Conservation (phyloP, 2,113 vertebrate species). For the Zapornia atra region DNA sequence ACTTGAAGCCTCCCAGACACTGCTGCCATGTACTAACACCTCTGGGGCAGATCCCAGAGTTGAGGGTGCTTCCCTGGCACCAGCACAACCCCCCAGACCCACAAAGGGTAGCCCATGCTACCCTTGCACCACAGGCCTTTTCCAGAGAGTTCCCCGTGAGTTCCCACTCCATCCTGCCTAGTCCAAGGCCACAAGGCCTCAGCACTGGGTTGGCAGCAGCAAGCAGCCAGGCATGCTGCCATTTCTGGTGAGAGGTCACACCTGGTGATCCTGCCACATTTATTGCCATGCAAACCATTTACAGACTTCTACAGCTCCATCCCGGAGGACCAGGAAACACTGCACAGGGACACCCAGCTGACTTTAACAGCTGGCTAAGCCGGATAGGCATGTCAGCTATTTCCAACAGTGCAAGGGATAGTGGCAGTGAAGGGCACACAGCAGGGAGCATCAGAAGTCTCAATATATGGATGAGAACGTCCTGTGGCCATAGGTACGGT, state of each 20-base stretch:
- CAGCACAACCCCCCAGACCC: fast-evolving
- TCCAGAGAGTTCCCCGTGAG: not conserved
- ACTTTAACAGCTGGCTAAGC: not conserved
- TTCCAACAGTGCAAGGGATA: not conserved
- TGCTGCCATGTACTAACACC: not conserved
- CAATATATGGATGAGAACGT: not conserved
- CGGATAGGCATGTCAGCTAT: fast-evolving
- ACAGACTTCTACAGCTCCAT: not conserved
- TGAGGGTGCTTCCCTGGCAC: not conserved
- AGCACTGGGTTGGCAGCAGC: fast-evolving
- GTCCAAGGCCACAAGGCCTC: not conserved
- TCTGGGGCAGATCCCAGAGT: not conserved
- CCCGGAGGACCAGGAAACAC: not conserved
- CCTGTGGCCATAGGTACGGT: not conserved
- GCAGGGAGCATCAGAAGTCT: not conserved
- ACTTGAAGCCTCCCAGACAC: not conserved
- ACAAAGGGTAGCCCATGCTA: not conserved
- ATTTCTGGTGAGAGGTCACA: not conserved
- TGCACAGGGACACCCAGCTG: fast-evolving
- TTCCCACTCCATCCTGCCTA: fast-evolving
- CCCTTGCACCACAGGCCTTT: not conserved
- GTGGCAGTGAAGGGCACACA: not conserved
- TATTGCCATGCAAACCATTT: not conserved
- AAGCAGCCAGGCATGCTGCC: not conserved
- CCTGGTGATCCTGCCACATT: not conserved